Percentiles rank a stretch among this genome's conserved stretches.
These are phyloP conservation scores for Heloderma charlesbogerti DNA, from an alignment of 2,113 vertebrate genomes.

Conservation along the genomic window DNA sequence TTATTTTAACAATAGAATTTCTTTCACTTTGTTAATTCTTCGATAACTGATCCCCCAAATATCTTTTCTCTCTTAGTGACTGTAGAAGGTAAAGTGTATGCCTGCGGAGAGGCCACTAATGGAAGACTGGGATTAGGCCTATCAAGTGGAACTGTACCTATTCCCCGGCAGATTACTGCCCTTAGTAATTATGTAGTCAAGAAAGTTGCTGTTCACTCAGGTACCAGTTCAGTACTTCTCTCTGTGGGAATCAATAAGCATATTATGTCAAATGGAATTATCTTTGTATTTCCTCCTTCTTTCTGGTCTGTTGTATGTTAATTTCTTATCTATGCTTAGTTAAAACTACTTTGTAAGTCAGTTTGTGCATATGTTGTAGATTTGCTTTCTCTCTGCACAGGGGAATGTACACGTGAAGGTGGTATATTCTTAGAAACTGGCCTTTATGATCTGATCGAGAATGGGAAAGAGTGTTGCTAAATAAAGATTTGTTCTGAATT, in stretches of 20 bases:
- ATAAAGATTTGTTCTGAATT: not conserved
- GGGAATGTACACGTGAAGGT: not conserved
- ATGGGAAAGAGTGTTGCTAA: not conserved
- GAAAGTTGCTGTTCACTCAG: slow-evolving; percentile 98
- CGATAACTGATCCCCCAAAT: not conserved
- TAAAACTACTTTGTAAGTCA: not conserved
- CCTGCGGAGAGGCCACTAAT: slow-evolving; percentile 97
- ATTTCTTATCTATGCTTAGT: not conserved
- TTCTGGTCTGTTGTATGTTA: not conserved
- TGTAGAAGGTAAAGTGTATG: slow-evolving; percentile 96
- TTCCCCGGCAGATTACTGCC: slow-evolving; percentile 94
- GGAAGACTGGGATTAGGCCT: slow-evolving; percentile 93
- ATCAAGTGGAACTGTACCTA: slow-evolving; percentile 95
- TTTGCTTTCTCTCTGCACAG: not conserved
- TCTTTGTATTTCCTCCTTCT: not conserved
- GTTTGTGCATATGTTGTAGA: not conserved
- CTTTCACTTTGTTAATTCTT: slow-evolving; percentile 11
- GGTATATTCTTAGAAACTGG: not conserved
- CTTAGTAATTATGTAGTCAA: slow-evolving; percentile 98
- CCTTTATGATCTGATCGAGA: not conserved
- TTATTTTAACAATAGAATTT: not conserved
- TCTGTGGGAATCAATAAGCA: fast-evolving
- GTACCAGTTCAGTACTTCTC: slow-evolving; percentile 55
- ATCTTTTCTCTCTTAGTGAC: slow-evolving; percentile 83
- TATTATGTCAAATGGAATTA: not conserved